Conservation (phyloP, 2,888 invertebrate genomes). For the Tetranychus truncatus region DNA sequence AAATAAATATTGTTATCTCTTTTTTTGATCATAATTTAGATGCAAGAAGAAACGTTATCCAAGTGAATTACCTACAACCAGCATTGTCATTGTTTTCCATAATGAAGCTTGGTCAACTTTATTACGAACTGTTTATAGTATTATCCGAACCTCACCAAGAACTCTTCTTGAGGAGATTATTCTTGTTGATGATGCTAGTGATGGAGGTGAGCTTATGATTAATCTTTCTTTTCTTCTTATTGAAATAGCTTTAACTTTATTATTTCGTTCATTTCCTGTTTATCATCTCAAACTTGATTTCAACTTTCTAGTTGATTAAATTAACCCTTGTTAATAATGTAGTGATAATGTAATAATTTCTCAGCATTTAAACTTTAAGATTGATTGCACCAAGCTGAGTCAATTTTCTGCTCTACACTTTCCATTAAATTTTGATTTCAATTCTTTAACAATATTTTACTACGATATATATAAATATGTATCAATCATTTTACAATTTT, state of each 20-base stretch:
- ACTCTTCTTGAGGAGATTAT: conserved; percentile 78
- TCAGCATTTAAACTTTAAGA: too few species aligned
- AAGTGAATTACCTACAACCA: conserved; percentile 65
- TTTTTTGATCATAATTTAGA: conserved; percentile 36
- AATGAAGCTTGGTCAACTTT: conserved; percentile 98
- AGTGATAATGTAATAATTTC: too few species aligned
- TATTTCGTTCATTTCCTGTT: not conserved
- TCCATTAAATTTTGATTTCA: not conserved
- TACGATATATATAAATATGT: conserved; percentile 34
- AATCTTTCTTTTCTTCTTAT: too few species aligned
- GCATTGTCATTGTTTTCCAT: conserved; percentile 95
- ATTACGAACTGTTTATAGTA: conserved; percentile 85
- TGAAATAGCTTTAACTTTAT: not conserved
- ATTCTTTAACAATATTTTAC: not conserved
- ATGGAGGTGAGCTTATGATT: conserved; percentile 38
- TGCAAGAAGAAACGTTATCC: conserved; percentile 63
- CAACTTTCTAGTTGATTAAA: too few species aligned
- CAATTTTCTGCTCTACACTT: not conserved
- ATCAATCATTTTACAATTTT: too few species aligned
- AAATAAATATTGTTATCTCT: conserved; percentile 15
- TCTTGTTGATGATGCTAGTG: conserved; percentile 92
- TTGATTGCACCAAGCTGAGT: not conserved
- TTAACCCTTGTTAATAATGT: too few species aligned
- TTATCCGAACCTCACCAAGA: conserved; percentile 78
- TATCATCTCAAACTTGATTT: too few species aligned